Conservation (phyloP, 2,797 vertebrate genomes). For the Leptodactylus fallax region DNA sequence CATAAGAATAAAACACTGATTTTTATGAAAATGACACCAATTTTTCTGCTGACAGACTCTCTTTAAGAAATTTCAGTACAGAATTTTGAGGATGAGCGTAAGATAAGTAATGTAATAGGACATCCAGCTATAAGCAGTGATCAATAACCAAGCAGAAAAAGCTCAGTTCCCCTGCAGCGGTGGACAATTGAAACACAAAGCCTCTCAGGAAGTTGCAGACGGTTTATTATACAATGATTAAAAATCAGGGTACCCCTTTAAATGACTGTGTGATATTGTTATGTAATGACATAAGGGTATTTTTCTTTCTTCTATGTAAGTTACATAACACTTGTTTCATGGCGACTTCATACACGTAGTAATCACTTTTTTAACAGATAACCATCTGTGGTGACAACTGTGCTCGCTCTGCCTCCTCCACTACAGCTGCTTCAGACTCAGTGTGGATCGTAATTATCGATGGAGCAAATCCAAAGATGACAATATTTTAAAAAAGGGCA, state of each 20-base stretch:
- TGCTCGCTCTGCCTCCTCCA: conserved; percentile 36
- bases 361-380: not conserved
- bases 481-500: not conserved
- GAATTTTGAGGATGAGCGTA: no score
- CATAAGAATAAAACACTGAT: no score
- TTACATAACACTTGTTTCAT: not conserved
- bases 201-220: no score
- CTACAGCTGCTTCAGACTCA: conserved; percentile 24
- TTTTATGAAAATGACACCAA: no score
- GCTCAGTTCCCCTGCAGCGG: no score
- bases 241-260: not conserved
- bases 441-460: conserved; percentile 4
- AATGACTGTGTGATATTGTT: not conserved
- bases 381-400: conserved; percentile 48
- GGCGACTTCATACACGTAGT: not conserved
- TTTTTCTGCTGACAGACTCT: no score
- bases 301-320: not conserved
- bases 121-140: no score
- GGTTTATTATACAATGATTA: not conserved
- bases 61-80: no score
- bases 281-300: not conserved
- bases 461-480: not conserved
- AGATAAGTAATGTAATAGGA: no score
- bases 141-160: no score
- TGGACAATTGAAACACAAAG: not conserved